Evolutionary conservation across 2,113 vertebrate genomes (phyloP).

Genomic region (Onychostoma macrolepis): DNA sequence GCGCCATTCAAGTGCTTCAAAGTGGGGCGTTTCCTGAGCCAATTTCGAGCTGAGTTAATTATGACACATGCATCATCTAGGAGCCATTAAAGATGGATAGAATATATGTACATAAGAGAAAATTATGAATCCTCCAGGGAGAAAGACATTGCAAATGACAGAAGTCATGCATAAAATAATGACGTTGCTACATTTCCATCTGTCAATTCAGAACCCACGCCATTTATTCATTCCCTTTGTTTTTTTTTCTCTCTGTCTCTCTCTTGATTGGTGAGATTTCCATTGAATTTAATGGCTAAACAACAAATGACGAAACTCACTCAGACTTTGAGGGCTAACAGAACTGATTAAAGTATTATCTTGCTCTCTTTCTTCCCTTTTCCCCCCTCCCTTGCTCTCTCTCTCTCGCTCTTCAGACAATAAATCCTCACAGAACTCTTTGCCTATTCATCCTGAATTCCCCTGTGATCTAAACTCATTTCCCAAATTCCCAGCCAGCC

Average conservation of each 20-base stretch:
- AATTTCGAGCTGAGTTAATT: constrained; percentile 22
- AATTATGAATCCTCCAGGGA: constrained; percentile 18
- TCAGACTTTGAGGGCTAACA: background rate
- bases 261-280: constrained; percentile 31
- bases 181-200: constrained; percentile 24
- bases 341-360: constrained; percentile 35
- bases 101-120: constrained; percentile 41
- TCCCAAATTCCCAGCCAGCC: constrained; percentile 5
- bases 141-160: constrained; percentile 22
- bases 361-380: background rate
- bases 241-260: constrained; percentile 10
- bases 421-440: constrained; percentile 57
- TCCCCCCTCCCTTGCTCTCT: background rate
- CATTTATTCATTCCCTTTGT: constrained; percentile 14
- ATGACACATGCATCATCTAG: constrained; percentile 44
- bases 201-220: constrained; percentile 15
- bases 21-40: constrained; percentile 30
- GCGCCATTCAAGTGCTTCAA: constrained; percentile 19
- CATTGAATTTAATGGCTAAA: constrained; percentile 30
- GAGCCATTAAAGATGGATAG: constrained; percentile 46
- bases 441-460: constrained; percentile 62
- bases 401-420: background rate
- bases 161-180: constrained; percentile 43
- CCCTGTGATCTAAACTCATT: constrained; percentile 39
- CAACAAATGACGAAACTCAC: constrained; percentile 23